Evolutionary conservation across 2,797 vertebrate genomes (phyloP).

Genomic region (Cyprinella venusta): DNA sequence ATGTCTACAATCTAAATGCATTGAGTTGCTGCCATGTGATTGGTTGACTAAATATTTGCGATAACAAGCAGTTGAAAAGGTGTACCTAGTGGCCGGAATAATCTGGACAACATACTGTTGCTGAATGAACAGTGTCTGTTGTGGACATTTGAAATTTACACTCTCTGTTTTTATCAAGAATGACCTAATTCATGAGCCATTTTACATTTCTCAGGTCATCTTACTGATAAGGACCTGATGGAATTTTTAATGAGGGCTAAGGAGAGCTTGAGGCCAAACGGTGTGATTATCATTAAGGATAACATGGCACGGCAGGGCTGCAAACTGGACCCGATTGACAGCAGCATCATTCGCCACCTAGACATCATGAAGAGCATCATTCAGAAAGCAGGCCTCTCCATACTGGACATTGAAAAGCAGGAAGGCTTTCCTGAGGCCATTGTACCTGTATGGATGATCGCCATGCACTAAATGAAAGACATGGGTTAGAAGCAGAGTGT

Average conservation of each 20-base stretch:
- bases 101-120: background rate
- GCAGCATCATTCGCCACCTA: conserved; percentile 91
- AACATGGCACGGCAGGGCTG: conserved; percentile 93
- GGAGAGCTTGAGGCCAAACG: conserved; percentile 84
- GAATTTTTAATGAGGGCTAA: conserved; percentile 87
- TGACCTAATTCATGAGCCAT: background rate
- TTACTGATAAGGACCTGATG: conserved; percentile 93
- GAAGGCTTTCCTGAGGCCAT: conserved; percentile 88
- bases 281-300: conserved; percentile 92
- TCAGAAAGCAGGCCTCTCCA: conserved; percentile 82
- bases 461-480: conserved; percentile 74
- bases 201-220: conserved; percentile 77
- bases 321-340: conserved; percentile 87
- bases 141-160: background rate
- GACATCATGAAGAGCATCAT: conserved; percentile 88
- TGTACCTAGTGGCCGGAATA: too few relatives aligned
- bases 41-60: background rate
- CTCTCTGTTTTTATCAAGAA: background rate
- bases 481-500: background rate
- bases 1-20: background rate
- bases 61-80: background rate
- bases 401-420: conserved; percentile 85
- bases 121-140: background rate
- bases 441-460: conserved; percentile 94
- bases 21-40: background rate